Percentiles rank a stretch among this genome's conserved stretches.
These are phyloP conservation scores for Tetragnatha versicolor DNA, from an alignment of 1,140 invertebrate genomes.

Conservation along the genomic window DNA sequence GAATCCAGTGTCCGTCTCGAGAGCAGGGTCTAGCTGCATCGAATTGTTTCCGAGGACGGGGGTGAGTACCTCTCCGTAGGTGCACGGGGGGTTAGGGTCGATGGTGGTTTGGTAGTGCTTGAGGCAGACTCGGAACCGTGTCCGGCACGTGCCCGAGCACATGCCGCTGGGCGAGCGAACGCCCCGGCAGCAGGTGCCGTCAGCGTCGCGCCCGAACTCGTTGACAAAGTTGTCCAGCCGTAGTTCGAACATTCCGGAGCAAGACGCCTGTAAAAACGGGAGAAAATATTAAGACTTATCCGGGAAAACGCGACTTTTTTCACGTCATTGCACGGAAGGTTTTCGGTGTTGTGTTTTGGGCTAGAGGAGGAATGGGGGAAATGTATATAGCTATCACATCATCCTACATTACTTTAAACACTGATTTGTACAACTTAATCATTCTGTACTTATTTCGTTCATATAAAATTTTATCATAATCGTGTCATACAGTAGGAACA, in stretches of 20 bases:
- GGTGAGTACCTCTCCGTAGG: conserved; percentile 89
- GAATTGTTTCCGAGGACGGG: conserved; percentile 68
- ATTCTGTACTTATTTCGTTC: too few relatives aligned
- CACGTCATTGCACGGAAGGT: too few relatives aligned
- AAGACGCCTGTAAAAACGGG: conserved; percentile 7
- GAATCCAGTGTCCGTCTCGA: conserved; percentile 70
- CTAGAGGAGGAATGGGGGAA: too few relatives aligned
- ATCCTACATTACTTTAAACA: too few relatives aligned
- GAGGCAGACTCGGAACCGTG: conserved; percentile 89
- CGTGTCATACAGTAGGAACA: too few relatives aligned
- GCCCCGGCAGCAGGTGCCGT: conserved; percentile 80
- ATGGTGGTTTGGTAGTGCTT: conserved; percentile 94
- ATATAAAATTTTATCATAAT: too few relatives aligned
- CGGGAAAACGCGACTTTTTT: too few relatives aligned
- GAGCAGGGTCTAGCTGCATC: conserved; percentile 74
- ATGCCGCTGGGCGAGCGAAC: conserved; percentile 15
- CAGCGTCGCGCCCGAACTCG: conserved; percentile 82
- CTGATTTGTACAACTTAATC: too few relatives aligned
- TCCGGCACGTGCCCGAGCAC: conserved; percentile 71
- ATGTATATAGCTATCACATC: too few relatives aligned
- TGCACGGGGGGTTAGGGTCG: conserved; percentile 86
- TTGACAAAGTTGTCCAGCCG: conserved; percentile 88
- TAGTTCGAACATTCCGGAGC: conserved; percentile 82
- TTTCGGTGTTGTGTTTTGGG: too few relatives aligned
- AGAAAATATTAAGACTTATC: too few relatives aligned